phyloP scores from a whole-genome alignment of 2,888 invertebrate genomes.

The Mythimna impura region DNA sequence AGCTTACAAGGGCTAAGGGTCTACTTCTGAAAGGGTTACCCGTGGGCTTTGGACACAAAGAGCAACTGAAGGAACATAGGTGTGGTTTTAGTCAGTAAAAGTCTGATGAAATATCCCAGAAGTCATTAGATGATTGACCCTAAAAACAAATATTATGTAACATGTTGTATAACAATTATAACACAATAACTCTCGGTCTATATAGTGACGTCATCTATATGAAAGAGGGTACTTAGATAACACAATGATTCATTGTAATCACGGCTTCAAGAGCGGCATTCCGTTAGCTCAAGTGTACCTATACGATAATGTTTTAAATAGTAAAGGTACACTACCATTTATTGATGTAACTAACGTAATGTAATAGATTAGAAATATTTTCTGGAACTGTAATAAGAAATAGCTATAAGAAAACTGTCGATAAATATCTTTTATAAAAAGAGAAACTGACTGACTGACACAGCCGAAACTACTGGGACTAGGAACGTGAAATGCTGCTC shows the following conservation, averaged over 20 bases:
- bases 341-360: not conserved
- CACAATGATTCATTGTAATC: slow-evolving; percentile 18
- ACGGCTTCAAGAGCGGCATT: not conserved
- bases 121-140: too few relatives aligned
- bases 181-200: not conserved
- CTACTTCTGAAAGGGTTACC: too few relatives aligned
- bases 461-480: too few relatives aligned
- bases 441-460: too few relatives aligned
- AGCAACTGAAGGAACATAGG: too few relatives aligned
- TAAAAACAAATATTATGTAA: too few relatives aligned
- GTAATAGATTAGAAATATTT: not conserved
- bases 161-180: too few relatives aligned
- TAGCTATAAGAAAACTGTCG: not conserved
- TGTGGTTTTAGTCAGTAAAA: too few relatives aligned
- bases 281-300: not conserved
- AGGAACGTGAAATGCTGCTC: too few relatives aligned
- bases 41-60: too few relatives aligned
- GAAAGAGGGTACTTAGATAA: slow-evolving; percentile 6
- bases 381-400: not conserved
- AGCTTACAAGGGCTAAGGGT: too few relatives aligned
- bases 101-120: too few relatives aligned
- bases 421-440: not conserved
- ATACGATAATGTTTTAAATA: not conserved
- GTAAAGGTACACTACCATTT: not conserved
- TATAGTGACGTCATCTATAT: slow-evolving; percentile 12